A percentile compares a stretch with the other conserved stretches of the same genome.
Evolutionary conservation across 2,113 vertebrate genomes (phyloP).

Genomic region (Tyto alba): DNA sequence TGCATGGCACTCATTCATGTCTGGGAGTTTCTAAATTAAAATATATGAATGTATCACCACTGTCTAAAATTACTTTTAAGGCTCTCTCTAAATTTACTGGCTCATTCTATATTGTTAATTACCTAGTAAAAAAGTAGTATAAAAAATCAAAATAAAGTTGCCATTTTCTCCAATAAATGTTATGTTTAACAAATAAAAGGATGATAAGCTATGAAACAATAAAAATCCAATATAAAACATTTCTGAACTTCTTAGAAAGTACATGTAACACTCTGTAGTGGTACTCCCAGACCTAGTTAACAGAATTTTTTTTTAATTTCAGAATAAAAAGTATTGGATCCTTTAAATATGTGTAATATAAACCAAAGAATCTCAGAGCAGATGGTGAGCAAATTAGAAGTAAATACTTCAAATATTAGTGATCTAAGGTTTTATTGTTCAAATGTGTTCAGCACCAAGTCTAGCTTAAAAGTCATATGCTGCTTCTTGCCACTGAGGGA

Average conservation of each 20-base stretch:
- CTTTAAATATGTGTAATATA: not conserved
- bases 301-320: not conserved
- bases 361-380: constrained; percentile 10
- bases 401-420: constrained; percentile 52
- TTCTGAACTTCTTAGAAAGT: not conserved
- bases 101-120: not conserved
- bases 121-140: not conserved
- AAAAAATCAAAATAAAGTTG: not conserved
- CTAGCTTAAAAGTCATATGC: constrained; percentile 40
- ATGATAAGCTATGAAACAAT: not conserved
- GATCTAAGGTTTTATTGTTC: constrained; percentile 55
- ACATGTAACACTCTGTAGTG: not conserved
- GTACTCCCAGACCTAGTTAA: not conserved
- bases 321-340: not conserved
- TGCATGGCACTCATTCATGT: constrained; percentile 45
- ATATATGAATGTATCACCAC: constrained; percentile 41
- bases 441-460: constrained; percentile 29
- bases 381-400: constrained; percentile 52
- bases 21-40: constrained; percentile 66
- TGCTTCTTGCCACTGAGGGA: constrained; percentile 73
- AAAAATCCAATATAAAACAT: not conserved
- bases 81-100: not conserved
- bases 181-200: not conserved
- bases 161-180: not conserved
- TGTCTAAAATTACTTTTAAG: constrained; percentile 11